Evolutionary conservation across 2,797 vertebrate species (phyloP).

Genomic region (Alfaro cultratus): DNA sequence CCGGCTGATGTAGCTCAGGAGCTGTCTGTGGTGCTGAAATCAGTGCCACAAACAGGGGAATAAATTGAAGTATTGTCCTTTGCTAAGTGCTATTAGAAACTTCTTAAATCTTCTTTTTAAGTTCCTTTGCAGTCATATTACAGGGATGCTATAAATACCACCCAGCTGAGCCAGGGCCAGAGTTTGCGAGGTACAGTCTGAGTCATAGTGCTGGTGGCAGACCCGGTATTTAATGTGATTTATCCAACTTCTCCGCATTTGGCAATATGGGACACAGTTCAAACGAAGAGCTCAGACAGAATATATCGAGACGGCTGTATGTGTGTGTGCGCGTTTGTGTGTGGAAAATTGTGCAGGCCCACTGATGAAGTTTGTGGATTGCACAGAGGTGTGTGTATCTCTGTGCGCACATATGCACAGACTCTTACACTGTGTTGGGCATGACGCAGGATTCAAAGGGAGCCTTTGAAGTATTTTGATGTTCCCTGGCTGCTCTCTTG

Average conservation of each 20-base stretch:
- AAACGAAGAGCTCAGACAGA: conserved; percentile 79
- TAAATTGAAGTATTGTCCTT: conserved; percentile 1
- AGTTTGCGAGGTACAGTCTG: conserved; percentile 63
- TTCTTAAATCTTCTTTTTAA: conserved; percentile 1
- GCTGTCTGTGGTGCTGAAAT: conserved; percentile 70
- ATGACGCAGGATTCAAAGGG: conserved; percentile 80
- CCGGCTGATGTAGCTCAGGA: conserved; percentile 35
- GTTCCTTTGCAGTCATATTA: not conserved
- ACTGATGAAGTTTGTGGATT: conserved; percentile 68
- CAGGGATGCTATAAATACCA: conserved; percentile 27
- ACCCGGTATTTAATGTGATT: conserved; percentile 76
- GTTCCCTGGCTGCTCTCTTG: conserved; percentile 82
- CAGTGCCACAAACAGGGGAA: not conserved
- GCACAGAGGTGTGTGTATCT: conserved; percentile 16
- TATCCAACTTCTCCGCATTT: conserved; percentile 75
- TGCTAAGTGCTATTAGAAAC: not conserved
- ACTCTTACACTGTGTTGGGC: conserved; percentile 71
- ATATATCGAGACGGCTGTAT: conserved; percentile 66
- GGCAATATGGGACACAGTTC: conserved; percentile 82
- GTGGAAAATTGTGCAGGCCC: conserved; percentile 39
- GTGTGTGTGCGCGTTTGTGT: conserved; percentile 29
- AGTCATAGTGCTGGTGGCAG: conserved; percentile 77
- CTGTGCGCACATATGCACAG: conserved; percentile 23
- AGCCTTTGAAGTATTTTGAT: conserved; percentile 86
- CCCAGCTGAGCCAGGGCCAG: conserved; percentile 51